A percentile compares a stretch with the other conserved stretches of the same genome.
phyloP scores from a whole-genome alignment of 2,797 vertebrate species.

The Enteromius mattozi region DNA sequence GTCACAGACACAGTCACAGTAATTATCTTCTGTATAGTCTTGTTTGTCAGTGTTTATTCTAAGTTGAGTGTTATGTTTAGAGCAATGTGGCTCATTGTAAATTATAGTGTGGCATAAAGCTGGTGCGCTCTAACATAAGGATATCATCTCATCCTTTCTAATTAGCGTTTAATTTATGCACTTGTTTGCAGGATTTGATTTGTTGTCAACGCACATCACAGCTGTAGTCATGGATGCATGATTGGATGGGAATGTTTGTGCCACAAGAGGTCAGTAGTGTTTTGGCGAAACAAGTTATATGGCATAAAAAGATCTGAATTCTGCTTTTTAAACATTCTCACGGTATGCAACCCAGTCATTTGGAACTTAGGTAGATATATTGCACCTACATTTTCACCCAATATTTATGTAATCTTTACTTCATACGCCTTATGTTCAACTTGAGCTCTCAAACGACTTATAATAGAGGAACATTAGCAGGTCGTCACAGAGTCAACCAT shows the following conservation, averaged over 20 bases:
- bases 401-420: neutral
- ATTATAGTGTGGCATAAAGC: conserved; percentile 24
- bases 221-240: neutral
- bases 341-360: no score
- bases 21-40: conserved; percentile 29
- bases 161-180: conserved; percentile 43
- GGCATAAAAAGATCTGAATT: neutral
- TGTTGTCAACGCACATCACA: neutral
- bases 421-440: neutral
- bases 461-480: neutral
- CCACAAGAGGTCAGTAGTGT: neutral
- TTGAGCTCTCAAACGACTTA: neutral
- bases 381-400: neutral
- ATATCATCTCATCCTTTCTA: conserved; percentile 29
- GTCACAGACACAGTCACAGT: neutral
- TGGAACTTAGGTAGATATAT: no score
- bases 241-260: neutral
- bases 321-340: neutral
- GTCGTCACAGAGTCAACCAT: no score
- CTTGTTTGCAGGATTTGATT: conserved; percentile 21
- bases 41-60: conserved; percentile 3
- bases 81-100: neutral
- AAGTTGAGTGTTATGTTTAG: conserved; percentile 26
- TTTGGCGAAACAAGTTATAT: neutral
- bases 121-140: conserved; percentile 26